Evolutionary conservation across 2,113 vertebrate species (phyloP).

Genomic region (Cyanistes caeruleus): DNA sequence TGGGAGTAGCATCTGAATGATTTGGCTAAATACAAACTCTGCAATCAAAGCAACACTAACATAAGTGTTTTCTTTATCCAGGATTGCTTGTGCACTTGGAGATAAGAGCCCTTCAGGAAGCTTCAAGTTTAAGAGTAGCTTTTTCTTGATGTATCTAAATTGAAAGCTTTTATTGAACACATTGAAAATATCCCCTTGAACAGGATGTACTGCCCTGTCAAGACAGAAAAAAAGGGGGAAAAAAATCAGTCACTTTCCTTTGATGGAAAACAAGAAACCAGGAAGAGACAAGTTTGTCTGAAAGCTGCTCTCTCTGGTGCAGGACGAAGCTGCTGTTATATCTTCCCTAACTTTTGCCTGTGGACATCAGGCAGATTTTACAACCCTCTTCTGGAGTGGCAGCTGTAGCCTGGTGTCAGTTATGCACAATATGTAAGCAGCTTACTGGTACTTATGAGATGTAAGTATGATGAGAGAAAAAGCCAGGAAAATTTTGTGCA

Average conservation of each 20-base stretch:
- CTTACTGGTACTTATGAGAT: background rate
- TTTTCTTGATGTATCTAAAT: conserved; percentile 39
- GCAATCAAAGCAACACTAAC: background rate
- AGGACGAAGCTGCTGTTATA: background rate
- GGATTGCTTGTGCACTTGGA: conserved; percentile 15
- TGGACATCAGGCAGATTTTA: background rate
- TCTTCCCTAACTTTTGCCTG: background rate
- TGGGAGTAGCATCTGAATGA: background rate
- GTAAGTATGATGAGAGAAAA: background rate
- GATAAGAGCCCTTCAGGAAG: conserved; percentile 45
- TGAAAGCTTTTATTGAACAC: conserved; percentile 34
- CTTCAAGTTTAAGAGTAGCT: conserved; percentile 16
- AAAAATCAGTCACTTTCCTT: background rate
- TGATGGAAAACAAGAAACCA: conserved; percentile 34
- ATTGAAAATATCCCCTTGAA: conserved; percentile 40
- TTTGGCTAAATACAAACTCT: background rate
- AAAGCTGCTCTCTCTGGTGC: background rate
- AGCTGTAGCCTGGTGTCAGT: background rate
- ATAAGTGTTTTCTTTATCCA: conserved; percentile 19
- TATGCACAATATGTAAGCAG: background rate
- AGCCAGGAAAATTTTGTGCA: background rate
- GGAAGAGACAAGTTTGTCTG: background rate
- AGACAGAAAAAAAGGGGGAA: background rate
- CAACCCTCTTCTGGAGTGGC: background rate
- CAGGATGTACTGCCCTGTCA: conserved; percentile 30